Evolutionary conservation across 2,888 invertebrate species (phyloP).

Genomic region (Ecliptopera silaceata): DNA sequence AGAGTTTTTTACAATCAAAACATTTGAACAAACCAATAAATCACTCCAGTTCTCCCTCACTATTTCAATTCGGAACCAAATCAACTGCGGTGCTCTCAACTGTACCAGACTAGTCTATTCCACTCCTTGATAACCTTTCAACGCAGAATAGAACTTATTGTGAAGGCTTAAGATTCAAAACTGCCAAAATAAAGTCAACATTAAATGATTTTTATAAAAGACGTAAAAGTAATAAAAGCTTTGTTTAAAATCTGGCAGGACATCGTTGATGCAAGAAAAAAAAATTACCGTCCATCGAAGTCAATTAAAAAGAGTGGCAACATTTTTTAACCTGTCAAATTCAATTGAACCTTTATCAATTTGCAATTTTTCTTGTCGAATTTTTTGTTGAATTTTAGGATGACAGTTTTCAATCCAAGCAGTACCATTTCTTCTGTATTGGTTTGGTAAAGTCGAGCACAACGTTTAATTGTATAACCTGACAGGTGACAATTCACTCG

Average conservation of each 20-base stretch:
- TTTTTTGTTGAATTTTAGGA: not conserved
- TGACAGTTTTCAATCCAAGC: not conserved
- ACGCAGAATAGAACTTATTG: not conserved
- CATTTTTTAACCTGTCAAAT: not conserved
- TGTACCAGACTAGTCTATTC: not conserved
- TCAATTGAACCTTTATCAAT: not conserved
- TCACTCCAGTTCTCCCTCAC: constrained; percentile 6
- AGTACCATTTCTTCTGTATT: not conserved
- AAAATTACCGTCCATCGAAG: not conserved
- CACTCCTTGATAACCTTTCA: not conserved
- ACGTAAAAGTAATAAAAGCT: too few species aligned
- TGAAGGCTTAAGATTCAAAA: not conserved
- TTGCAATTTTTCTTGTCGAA: not conserved
- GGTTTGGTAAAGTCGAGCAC: constrained; percentile 35
- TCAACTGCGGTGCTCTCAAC: constrained; percentile 6
- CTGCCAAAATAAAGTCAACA: too few species aligned
- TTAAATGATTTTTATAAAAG: too few species aligned
- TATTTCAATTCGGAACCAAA: constrained; percentile 20
- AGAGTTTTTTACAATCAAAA: constrained; percentile 6
- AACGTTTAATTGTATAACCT: constrained; percentile 44
- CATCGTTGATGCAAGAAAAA: too few species aligned
- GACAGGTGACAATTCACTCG: constrained; percentile 46
- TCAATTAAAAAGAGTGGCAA: not conserved
- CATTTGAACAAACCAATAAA: constrained; percentile 10
- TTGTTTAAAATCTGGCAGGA: too few species aligned